phyloP scores from a whole-genome alignment of 2,113 vertebrate species.

The Elephas maximus region DNA sequence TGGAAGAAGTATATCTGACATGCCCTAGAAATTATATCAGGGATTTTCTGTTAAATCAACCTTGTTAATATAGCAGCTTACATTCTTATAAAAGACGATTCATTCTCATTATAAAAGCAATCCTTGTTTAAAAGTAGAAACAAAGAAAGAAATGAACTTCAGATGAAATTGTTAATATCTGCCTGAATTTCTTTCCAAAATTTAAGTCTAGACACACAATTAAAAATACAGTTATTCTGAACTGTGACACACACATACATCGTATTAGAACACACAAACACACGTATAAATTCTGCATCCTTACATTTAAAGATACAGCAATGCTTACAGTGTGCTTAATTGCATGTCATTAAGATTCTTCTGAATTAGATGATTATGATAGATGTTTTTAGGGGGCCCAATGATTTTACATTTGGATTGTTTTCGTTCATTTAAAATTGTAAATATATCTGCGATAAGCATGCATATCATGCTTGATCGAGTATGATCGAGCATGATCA shows the following conservation, averaged over 20 bases:
- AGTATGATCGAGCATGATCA: neutral
- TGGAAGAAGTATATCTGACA: neutral
- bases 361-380: neutral
- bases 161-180: neutral
- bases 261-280: neutral
- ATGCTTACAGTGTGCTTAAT: neutral
- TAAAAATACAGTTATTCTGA: neutral
- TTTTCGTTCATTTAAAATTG: neutral
- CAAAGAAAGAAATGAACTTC: neutral
- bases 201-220: neutral
- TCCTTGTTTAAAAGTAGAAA: neutral
- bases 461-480: no score
- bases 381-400: neutral
- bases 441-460: neutral
- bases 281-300: neutral
- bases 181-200: neutral
- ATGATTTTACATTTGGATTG: neutral
- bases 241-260: neutral
- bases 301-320: neutral
- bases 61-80: neutral
- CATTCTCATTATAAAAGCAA: neutral
- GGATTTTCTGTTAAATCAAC: neutral
- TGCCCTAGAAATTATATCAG: neutral
- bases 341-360: neutral
- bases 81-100: neutral